A percentile compares a stretch with the other conserved stretches of the same genome.
Evolutionary conservation across 1,140 invertebrate genomes (phyloP).

Genomic region (Eufriesea mexicana): DNA sequence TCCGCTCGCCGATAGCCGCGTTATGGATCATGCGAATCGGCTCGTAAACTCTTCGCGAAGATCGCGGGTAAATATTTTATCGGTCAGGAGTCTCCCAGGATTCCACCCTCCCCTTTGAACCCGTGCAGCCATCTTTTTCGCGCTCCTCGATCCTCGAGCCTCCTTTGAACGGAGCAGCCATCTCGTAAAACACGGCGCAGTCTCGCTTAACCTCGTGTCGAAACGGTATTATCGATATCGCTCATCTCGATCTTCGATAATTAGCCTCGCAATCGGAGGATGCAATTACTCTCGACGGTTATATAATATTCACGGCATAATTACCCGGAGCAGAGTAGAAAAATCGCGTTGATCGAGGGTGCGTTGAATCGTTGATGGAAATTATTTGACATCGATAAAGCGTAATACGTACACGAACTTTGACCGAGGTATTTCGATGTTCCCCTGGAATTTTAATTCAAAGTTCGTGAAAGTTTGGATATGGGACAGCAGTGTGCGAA

Average conservation of each 20-base stretch:
- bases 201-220: not conserved
- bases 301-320: not conserved
- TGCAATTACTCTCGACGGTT: not conserved
- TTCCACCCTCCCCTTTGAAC: not conserved
- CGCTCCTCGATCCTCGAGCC: too few species aligned
- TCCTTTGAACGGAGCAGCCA: too few species aligned
- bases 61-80: constrained; percentile 42
- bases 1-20: not conserved
- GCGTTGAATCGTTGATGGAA: not conserved
- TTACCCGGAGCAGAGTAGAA: not conserved
- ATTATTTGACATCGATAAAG: not conserved
- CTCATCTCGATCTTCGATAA: not conserved
- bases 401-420: not conserved
- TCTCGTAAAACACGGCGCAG: not conserved
- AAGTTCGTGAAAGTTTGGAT: not conserved
- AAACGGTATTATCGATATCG: not conserved
- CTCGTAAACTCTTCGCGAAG: constrained; percentile 31
- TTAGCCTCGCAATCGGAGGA: not conserved
- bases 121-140: not conserved
- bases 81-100: not conserved
- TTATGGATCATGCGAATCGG: constrained; percentile 29
- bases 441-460: not conserved
- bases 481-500: not conserved
- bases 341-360: not conserved
- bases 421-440: not conserved